Base-by-base conservation (phyloP, 2,888 invertebrate genomes). In the Leptogaster cylindrica region DNA sequence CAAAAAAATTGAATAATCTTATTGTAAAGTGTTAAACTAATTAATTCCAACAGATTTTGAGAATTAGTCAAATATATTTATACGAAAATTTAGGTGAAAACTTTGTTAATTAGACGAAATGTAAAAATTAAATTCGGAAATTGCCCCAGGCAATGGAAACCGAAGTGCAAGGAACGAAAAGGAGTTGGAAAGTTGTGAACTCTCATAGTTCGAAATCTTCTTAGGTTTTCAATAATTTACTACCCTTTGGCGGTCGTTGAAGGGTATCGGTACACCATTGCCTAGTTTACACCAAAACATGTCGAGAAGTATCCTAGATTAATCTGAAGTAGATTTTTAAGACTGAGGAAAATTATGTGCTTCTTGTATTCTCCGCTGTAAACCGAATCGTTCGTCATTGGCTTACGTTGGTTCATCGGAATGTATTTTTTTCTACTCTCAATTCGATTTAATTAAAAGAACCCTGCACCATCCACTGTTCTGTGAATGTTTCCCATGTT, bases 371-470 rank as follows among this genome's bases (percentile, higher is more conserved):
- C 28, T 28, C n/a, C 16, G n/a, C 27, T 61, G 61, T 61, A 61
- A 61, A 44, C 44, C 61, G 44, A 61, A 18, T 28, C 61, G 28
- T 61, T 61, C 44, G 44, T 61, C 61, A 44, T 28, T 61, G 44
- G 44, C 61, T 28, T 44, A 28, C 39, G 28, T 18, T n/a, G n/a
- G n/a, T n/a, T 27, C 44, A 20, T 28, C 14, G 27, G 36, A n/a
- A n/a, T n/a, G 61, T 44, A 44, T 61, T 41, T 61, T 61, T 27
- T 44, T 61, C 61, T 44, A 61, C 25, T 61, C 61, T 61, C 44
- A 61, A 41, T 61, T 44, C 28, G 61, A 44, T 61, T 61, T 61
- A 61, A 61, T 61, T 61, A 61, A 61, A 61, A 44, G 25, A 61
- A 20, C 48, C 41, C 18, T 16, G 31, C 61, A 10, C 61, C 28